Conservation (phyloP, 2,888 invertebrate species). For the Eilema caniola region DNA sequence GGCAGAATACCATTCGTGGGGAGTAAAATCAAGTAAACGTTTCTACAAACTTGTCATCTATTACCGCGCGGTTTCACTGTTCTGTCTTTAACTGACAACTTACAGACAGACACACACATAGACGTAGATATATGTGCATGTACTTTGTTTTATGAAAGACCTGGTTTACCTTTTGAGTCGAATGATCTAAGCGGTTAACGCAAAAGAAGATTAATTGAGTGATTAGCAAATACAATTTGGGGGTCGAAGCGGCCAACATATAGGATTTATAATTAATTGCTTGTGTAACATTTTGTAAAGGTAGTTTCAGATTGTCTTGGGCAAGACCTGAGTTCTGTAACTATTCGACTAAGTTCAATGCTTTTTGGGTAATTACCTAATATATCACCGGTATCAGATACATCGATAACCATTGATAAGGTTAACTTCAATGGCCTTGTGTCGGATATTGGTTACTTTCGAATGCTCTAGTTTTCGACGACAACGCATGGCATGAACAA, state of each 20-base stretch:
- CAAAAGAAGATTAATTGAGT: background rate
- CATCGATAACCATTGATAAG: background rate
- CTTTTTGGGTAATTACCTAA: too few species aligned
- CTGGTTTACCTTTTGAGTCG: background rate
- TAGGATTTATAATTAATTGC: background rate
- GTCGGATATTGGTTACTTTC: background rate
- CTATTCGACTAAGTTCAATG: too few species aligned
- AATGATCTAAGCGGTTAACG: background rate
- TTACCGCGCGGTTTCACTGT: background rate
- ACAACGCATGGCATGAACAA: too few species aligned
- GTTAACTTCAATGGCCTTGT: background rate
- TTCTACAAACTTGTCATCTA: background rate
- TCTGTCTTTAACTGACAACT: background rate
- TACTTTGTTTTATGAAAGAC: background rate
- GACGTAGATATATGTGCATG: background rate
- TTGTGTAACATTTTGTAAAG: background rate
- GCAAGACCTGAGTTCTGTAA: background rate
- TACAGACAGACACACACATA: background rate
- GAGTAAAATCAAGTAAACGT: background rate
- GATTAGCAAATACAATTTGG: background rate
- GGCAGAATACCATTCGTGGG: background rate
- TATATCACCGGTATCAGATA: background rate
- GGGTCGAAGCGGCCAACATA: background rate
- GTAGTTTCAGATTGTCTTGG: background rate
- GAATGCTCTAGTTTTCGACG: too few species aligned